Base-by-base conservation (phyloP, 2,888 invertebrate genomes). In the Mesoligia furuncula region DNA sequence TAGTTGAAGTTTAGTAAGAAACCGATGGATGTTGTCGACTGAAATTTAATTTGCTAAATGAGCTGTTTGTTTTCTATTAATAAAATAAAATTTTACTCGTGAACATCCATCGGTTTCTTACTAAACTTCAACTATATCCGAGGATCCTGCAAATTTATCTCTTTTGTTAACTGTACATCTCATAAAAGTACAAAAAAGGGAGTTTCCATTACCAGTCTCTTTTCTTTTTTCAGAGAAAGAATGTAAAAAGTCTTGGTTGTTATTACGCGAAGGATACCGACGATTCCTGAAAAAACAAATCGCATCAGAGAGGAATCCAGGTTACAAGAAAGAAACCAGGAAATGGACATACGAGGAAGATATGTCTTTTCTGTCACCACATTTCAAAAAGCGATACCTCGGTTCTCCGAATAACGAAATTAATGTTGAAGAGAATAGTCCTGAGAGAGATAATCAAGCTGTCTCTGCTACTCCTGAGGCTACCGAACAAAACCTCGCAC, bases 211-310 rank as follows among this genome's bases (percentile, higher is more conserved):
- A 45, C 13, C 45, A 45, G 45, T 45, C 45, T 45, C 20, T 17
- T 4, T 11, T 17, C 77, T 8, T 20, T 64, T 75, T 79, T 7
- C 57, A 77, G 76, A 59, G 39, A 57, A 45, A 2, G 76, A 77
- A 17, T 66, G 66, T 59, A 77, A 78, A 36, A 77, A 67, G 8
- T 48, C 79, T 39, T 77, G 76, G 76, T 9, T 27, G 1, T 59
- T 77, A 45, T 59, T 77, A 59, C 79, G 76, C 1, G 76, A 77
- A 27, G 76, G 76, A 15, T 79, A 78, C 24, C 57, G 76, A 4
- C 36, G 76, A 31, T 6, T 0, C 2, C 7, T 66, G 17, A 77
- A 59, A 39, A 77, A 59, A 20, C 27, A 39, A 27, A 48, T 15
- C 11, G 57, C 36, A 0, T 45, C 8, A 1, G 36, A 67, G n/a